These are phyloP conservation scores for Rhipidura dahli DNA, from an alignment of 2,113 vertebrate genomes.

Conservation along the genomic window DNA sequence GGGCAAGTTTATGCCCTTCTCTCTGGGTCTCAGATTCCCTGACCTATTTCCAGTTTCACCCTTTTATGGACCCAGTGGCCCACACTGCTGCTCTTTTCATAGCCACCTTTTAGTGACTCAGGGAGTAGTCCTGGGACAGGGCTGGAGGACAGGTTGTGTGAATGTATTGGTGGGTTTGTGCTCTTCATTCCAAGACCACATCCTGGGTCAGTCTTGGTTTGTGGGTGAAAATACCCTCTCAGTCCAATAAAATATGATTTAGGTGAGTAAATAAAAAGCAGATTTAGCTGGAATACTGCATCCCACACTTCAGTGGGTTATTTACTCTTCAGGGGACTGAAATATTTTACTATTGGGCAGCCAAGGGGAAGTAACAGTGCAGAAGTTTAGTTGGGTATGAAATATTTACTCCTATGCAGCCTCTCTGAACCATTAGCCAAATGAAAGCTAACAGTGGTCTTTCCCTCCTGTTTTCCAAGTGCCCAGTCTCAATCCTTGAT, in stretches of 20 bases:
- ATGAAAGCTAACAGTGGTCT: background rate
- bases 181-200: fast-evolving
- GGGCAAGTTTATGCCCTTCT: background rate
- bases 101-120: background rate
- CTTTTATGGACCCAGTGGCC: background rate
- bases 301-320: background rate
- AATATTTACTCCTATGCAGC: background rate
- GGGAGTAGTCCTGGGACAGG: background rate
- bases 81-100: background rate
- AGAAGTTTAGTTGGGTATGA: constrained; percentile 21
- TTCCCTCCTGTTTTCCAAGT: background rate
- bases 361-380: background rate
- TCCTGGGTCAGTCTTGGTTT: background rate
- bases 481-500: background rate
- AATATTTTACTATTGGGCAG: background rate
- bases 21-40: background rate
- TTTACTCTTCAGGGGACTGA: background rate
- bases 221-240: background rate
- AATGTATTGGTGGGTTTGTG: fast-evolving
- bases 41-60: background rate
- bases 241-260: background rate
- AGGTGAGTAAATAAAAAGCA: background rate
- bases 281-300: background rate
- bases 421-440: background rate
- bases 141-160: background rate